Percentiles rank a stretch among this genome's conserved stretches.
Evolutionary conservation across 2,888 invertebrate species (phyloP).

Genomic region (Drosophila anomelani): DNA sequence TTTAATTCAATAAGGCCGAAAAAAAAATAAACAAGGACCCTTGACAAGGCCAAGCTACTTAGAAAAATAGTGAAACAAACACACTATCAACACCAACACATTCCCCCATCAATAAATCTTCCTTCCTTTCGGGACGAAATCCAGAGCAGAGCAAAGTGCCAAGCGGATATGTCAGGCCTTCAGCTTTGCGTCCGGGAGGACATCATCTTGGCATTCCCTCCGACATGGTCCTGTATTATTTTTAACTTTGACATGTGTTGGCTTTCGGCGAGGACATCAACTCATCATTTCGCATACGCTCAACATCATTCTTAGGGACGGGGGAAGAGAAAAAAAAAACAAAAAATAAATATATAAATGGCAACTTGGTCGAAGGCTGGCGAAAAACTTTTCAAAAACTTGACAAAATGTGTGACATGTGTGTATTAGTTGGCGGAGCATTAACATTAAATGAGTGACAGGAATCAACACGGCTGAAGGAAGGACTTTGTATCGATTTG

Average conservation of each 20-base stretch:
- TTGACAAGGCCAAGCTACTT: neutral
- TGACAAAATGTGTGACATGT: conserved; percentile 64
- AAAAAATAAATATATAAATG: conserved; percentile 34
- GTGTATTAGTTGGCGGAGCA: conserved; percentile 60
- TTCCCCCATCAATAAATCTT: conserved; percentile 15
- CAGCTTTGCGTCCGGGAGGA: conserved; percentile 28
- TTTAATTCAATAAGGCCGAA: neutral
- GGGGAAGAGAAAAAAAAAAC: neutral
- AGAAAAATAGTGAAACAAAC: conserved; percentile 4
- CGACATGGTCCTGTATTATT: conserved; percentile 59
- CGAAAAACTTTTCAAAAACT: conserved; percentile 71
- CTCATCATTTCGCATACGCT: conserved; percentile 60
- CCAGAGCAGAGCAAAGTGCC: neutral
- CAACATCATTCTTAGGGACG: conserved; percentile 54
- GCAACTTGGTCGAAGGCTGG: conserved; percentile 57
- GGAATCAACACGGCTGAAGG: conserved; percentile 52
- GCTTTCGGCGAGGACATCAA: conserved; percentile 71
- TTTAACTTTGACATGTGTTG: conserved; percentile 79
- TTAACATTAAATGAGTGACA: conserved; percentile 74
- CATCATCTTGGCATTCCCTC: conserved; percentile 31
- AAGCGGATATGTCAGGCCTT: conserved; percentile 18
- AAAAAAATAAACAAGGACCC: neutral
- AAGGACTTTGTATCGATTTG: conserved; percentile 32
- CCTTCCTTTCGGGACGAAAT: neutral
- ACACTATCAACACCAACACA: conserved; percentile 2